Conservation (phyloP, 2,113 vertebrate genomes). For the Copsychus sechellarum region DNA sequence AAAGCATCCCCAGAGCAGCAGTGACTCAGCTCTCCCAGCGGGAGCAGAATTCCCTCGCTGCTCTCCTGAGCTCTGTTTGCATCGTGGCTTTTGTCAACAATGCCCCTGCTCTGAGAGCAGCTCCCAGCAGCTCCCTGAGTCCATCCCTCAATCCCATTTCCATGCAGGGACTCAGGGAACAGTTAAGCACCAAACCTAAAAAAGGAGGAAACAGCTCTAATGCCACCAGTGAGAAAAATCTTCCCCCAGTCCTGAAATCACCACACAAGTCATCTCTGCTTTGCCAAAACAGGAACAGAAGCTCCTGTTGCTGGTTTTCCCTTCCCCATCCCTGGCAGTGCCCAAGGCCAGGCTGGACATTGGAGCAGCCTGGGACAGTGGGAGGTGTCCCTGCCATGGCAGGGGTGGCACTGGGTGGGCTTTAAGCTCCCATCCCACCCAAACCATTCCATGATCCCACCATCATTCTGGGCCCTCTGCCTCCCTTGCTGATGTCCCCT, state of each 20-base stretch:
- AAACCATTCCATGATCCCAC: not conserved
- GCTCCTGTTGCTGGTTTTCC: not conserved
- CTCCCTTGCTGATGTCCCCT: not conserved
- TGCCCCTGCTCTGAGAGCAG: accelerated
- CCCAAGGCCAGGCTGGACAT: not conserved
- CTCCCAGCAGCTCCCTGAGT: not conserved
- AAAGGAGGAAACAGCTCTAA: not conserved
- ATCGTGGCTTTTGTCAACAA: accelerated
- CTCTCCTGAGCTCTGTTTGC: not conserved
- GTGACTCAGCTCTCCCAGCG: not conserved
- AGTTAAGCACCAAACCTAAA: not conserved
- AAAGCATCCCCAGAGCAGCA: not conserved
- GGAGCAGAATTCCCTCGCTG: not conserved
- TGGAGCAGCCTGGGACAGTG: not conserved
- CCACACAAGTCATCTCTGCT: accelerated
- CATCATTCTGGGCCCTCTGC: not conserved
- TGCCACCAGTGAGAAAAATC: not conserved
- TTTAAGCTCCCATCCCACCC: not conserved
- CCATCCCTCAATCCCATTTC: not conserved
- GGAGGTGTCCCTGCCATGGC: not conserved
- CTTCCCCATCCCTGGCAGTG: not conserved
- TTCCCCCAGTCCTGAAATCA: not conserved
- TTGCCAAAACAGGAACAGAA: not conserved
- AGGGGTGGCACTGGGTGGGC: not conserved
- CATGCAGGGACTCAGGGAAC: accelerated